Conservation (phyloP, 2,113 vertebrate species). For the Lutjanus erythropterus region DNA sequence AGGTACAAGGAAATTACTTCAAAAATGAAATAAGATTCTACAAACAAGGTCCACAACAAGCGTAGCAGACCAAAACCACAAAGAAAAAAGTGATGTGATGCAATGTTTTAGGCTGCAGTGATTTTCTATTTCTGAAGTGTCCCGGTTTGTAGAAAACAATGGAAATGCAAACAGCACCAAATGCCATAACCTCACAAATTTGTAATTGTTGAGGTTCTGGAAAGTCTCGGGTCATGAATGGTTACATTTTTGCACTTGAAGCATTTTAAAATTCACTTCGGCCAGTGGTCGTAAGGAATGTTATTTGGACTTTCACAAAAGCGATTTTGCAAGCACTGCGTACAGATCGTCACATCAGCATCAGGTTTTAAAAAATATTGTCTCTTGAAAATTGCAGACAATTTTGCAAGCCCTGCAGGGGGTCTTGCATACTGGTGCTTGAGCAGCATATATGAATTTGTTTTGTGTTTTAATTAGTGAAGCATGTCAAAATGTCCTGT, state of each 20-base stretch:
- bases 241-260: background rate
- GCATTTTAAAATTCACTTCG: background rate
- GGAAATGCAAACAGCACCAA: background rate
- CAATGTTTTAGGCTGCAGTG: background rate
- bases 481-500: background rate
- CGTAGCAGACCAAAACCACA: background rate
- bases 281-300: background rate
- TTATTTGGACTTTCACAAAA: background rate
- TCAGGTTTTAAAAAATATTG: background rate
- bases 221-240: background rate
- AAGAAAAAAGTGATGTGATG: background rate
- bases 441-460: background rate
- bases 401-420: background rate
- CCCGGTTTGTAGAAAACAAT: background rate
- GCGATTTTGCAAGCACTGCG: background rate
- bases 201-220: background rate
- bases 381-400: background rate
- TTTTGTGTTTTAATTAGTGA: background rate
- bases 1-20: background rate
- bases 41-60: background rate
- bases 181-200: background rate
- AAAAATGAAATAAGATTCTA: background rate
- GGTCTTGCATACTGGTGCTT: background rate
- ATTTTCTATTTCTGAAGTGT: background rate
- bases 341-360: background rate